Base-by-base conservation (phyloP, 2,113 vertebrate genomes). In the Hepsetus odoe region DNA sequence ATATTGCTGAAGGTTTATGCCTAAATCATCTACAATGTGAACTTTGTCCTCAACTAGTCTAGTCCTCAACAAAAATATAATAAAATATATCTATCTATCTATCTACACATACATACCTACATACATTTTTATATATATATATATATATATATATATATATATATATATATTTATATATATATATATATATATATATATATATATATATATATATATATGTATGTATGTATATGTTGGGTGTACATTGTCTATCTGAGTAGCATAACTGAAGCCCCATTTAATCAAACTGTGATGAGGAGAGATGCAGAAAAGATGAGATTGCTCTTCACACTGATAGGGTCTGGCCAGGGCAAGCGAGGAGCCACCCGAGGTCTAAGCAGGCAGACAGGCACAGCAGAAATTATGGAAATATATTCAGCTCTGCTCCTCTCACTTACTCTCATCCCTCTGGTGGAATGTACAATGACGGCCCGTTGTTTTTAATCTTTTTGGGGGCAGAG, bases 251-350 rank as follows among this genome's bases (percentile, higher is more conserved):
- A 83, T 83, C 80, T 77, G 51, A 61, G 51, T 70, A 66, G 74
- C 82, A 83, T 80, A 72, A 67, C 70, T 83, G 82, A 72, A 83
- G 73, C 77, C n/a, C 73, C 82, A 83, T 80, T 83, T 83, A 83
- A 83, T 83, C 82, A 83, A 83, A 73, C 82, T 80, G 77, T 80
- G 82, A 80, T 80, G 77, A 83, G 82, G 76, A 78, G 68, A 83
- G 82, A 83, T 80, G 82, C 77, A 72, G 82, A 76, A 72, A 83
- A 77, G 82, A 83, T 83, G 77, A 83, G 82, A 80, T 83, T 56
- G 77, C 72, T 77, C 82, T 79, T 83, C 77, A 75, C 82, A 76
- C 74, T 83, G 82, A 83, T 83, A 80, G 73, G 82, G 82, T 80
- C 82, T 76, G 77, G 77, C 73, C 77, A 66, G 82, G 77, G 82